Conservation (phyloP, 2,113 vertebrate species). For the Nansenia antarctica region DNA sequence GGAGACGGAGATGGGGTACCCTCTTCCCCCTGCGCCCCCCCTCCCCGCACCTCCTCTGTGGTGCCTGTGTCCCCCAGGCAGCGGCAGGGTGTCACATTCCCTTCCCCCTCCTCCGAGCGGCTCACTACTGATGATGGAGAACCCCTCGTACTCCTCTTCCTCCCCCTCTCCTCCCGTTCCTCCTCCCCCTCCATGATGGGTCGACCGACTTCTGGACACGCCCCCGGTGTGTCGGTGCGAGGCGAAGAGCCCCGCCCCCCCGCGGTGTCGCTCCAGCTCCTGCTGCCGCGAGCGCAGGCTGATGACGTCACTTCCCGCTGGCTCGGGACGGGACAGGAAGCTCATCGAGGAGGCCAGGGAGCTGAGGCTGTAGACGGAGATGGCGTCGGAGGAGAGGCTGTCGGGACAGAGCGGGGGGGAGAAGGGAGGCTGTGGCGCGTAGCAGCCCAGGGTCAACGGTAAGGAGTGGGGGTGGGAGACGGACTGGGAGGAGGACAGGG, state of each 20-base stretch:
- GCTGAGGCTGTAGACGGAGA: constrained; percentile 96
- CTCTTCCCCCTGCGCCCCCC: constrained; percentile 46
- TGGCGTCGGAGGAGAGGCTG: constrained; percentile 88
- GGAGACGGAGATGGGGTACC: constrained; percentile 64
- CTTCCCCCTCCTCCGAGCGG: constrained; percentile 66
- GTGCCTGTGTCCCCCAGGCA: constrained; percentile 78
- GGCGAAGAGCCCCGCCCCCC: constrained; percentile 51
- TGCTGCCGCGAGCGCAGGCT: constrained; percentile 74
- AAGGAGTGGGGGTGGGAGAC: constrained; percentile 85
- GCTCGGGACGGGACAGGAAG: constrained; percentile 87
- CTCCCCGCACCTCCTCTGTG: constrained; percentile 45
- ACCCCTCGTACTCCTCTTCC: constrained; percentile 85
- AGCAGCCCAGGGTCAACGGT: constrained; percentile 75
- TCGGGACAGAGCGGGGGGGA: constrained; percentile 80
- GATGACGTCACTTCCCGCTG: constrained; percentile 69
- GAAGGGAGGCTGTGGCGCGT: constrained; percentile 81
- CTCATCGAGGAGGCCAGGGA: constrained; percentile 95
- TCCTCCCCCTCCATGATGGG: constrained; percentile 37
- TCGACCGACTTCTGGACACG: constrained; percentile 25
- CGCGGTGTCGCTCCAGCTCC: constrained; percentile 71
- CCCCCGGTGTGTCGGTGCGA: constrained; percentile 58
- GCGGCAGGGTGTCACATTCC: constrained; percentile 74
- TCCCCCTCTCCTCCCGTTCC: constrained; percentile 51
- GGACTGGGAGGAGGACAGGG: constrained; percentile 91
- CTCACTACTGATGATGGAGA: constrained; percentile 86